Evolutionary conservation across 2,113 vertebrate species (phyloP), one percentile per base, ranked within the genome.

Genomic region (Erythrolamprus reginae): DNA sequence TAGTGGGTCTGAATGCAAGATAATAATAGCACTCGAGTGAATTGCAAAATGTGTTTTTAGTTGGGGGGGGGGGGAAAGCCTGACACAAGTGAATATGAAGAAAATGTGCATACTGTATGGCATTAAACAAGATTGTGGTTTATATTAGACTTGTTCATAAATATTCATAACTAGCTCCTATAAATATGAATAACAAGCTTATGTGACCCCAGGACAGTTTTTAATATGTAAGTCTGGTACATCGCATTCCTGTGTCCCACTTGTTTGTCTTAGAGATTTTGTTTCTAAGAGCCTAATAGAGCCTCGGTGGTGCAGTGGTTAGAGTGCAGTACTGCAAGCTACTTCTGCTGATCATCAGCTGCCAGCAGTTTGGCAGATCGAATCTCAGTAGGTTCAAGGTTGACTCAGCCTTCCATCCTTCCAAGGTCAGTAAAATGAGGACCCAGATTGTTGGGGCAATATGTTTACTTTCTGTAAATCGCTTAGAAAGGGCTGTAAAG

Each of bases 101-200:
- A 82, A 94, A 88, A 91, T 84, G 42, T 55, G 33, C 86, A 45
- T 93, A 70, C 91, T 85, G 58, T 85, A 23, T 70, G 87, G 13
- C 24, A 26, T 84, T 87, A 58, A 89, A 93, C 83, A 86, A 28
- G 50, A 61, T 95, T 95, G 93, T 61, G 82, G 93, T 95, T 95
- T 94, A 93, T 92, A 91, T 87, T 91, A 91, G 93, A 93, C 93
- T 91, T 88, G 93, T 91, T 77, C 53, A 89, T 95, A 92, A 94
- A 93, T 95, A 95, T 92, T 93, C 93, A 94, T 95, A 82, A 56
- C 19, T 84, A 93, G 91, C 91, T 93, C 84, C 93, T 93, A 90
- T 70, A 91, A 88, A 93, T 85, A 70, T 90, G 84, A 94, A 90
- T 93, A 96, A 93, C 93, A 95, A 90, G 90, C 90, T 93, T 89